Base-by-base conservation (phyloP, 2,113 vertebrate species). In the Myiozetetes cayanensis region DNA sequence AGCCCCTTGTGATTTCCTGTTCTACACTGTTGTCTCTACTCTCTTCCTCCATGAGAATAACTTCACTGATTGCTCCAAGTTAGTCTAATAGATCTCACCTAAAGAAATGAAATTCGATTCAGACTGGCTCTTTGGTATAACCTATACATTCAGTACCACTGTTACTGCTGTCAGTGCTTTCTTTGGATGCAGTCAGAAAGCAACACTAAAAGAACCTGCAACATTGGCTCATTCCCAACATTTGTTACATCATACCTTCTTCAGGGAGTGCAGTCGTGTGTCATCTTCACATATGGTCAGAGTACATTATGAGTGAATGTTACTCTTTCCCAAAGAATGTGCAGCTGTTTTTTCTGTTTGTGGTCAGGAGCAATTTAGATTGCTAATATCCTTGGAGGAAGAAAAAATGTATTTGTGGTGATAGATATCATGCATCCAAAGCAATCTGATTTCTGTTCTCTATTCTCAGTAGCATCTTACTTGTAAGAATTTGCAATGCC, bases 131-230 rank as follows among this genome's bases (percentile, higher is more conserved):
- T 46, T 70, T 56, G 18, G 12, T 66, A 18, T 47, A 65, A 65
- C 4, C 10, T 52, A 8, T 0, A 12, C 23, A 2, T 74, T 83
- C 30, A 17, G 17, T 63, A 23, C 16, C 17, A 14, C 33, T 35
- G 31, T 86, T 71, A 20, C 20, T 94, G 59, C 61, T 92, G 43
- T 47, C 12, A 8, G 7, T 46, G 28, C 71, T 95, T 87, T 68
- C 65, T 93, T 87, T 62, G 59, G 25, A 72, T 59, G 41, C 70
- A 85, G 73, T 76, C 39, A 93, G 30, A 66, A 85, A 72, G 35
- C 43, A 88, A 58, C 67, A 85, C 33, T 83, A 90, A 82, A 97
- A 96, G 91, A 71, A 83, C 39, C 71, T 92, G 61, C 52, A 90
- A 28, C 3, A 0, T 3, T 94, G 94, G 73, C 86, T 90, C 21